Evolutionary conservation across 2,797 vertebrate species (phyloP), one percentile per base, ranked within the genome.

Genomic region (Myotis findleyi): DNA sequence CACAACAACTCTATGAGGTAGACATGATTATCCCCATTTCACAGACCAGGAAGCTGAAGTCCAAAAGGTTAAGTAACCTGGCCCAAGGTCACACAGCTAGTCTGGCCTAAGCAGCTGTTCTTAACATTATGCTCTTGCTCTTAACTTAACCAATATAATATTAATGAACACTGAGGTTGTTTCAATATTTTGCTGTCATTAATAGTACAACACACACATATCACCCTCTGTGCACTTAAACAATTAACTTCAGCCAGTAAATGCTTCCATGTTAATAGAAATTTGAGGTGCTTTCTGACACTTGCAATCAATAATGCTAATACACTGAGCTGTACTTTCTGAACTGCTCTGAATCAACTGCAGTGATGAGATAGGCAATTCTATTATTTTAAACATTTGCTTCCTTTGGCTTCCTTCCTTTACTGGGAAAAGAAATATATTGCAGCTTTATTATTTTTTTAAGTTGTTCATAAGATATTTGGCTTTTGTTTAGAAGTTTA

Each of bases 321-420:
- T 1, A 53, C 30, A 53, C 4, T 59, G 5, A 85, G 66, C 38
- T 12, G 0, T 47, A 71, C 12, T 84, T 84, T 51, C 69, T 80
- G n/a, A 87, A 30, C 2, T 66, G 64, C n/a, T 92, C 64, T 82
- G 69, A 27, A 82, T 62, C 82, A 89, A 30, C 25, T 36, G 16
- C 80, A 82, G 9, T 3, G 21, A 59, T 44, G 38, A 80, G 49
- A 66, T 14, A 55, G 8, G 53, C 14, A 87, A 62, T 47, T 73
- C 23, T 79, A 55, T 55, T 64, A 57, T 80, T 79, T 86, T 64
- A 79, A 80, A 95, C 69, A 36, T 83, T 20, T 92, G 36, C 84
- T 88, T 88, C 14, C 87, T 85, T 62, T 80, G 68, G 27, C 23
- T 86, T 95, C 76, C 27, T 84, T 87, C 44, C 44, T 20, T 82